A percentile compares a stretch with the other conserved stretches of the same genome.
These are phyloP conservation scores for Selenia dentaria DNA, from an alignment of 2,888 invertebrate species.

Conservation along the genomic window DNA sequence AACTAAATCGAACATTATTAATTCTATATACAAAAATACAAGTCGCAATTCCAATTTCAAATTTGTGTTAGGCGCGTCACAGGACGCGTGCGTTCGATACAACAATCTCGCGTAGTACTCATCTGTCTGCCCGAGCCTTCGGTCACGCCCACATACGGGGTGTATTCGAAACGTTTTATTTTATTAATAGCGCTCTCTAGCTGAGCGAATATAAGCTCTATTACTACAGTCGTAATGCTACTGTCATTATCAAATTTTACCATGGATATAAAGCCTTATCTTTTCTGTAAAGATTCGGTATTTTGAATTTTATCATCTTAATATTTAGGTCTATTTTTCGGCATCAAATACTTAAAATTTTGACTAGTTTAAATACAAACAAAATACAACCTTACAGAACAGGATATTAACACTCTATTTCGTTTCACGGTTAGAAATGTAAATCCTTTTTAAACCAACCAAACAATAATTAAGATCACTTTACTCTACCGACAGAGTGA, in stretches of 20 bases:
- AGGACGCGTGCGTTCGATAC: constrained; percentile 55
- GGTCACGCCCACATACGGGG: constrained; percentile 78
- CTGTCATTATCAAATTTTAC: constrained; percentile 48
- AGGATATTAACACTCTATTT: too few species aligned
- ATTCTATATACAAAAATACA: constrained; percentile 6
- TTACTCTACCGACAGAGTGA: constrained; percentile 48
- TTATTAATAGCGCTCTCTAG: constrained; percentile 64
- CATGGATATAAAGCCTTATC: constrained; percentile 6
- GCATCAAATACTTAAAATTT: background rate
- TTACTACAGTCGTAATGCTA: constrained; percentile 58
- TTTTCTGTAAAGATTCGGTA: background rate
- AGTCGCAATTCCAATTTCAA: constrained; percentile 16
- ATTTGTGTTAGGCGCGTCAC: constrained; percentile 36
- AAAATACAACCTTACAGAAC: constrained; percentile 25
- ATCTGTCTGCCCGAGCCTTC: constrained; percentile 37
- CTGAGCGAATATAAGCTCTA: constrained; percentile 73
- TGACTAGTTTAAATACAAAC: background rate
- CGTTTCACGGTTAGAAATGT: too few species aligned
- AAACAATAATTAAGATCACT: constrained; percentile 62
- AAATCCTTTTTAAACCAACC: constrained; percentile 30
- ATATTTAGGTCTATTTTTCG: constrained; percentile 4
- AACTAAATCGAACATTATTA: too few species aligned
- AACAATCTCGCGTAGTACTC: constrained; percentile 60
- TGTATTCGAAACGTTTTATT: constrained; percentile 74
- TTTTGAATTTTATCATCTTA: constrained; percentile 16